Percentiles rank a stretch among this genome's conserved stretches.
Conservation (phyloP, 2,888 invertebrate genomes). For the Frankliniella fusca region DNA sequence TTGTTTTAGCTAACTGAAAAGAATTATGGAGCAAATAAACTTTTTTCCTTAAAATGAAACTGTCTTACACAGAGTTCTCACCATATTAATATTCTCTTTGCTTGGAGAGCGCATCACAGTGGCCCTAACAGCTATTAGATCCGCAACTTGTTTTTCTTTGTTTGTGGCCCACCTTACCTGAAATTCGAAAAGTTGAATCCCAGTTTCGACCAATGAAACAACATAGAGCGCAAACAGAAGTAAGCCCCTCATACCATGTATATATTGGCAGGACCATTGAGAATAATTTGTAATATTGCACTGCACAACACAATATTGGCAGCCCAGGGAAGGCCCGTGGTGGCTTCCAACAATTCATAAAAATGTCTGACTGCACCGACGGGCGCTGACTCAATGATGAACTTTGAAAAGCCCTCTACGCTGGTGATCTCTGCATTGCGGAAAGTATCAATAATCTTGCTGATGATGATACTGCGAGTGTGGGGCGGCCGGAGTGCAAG, state of each 20-base stretch:
- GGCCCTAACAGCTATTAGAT: background rate
- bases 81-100: background rate
- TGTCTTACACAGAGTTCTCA: background rate
- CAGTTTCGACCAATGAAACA: background rate
- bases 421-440: background rate
- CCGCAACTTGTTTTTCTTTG: background rate
- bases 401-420: background rate
- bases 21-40: background rate
- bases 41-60: background rate
- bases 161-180: background rate
- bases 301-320: background rate
- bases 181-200: background rate
- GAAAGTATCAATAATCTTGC: background rate
- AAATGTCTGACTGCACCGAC: background rate
- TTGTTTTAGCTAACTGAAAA: background rate
- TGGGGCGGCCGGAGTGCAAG: background rate
- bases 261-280: background rate
- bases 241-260: background rate
- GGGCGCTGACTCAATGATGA: background rate
- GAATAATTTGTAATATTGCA: background rate
- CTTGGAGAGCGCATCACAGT: background rate
- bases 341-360: background rate
- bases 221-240: background rate
- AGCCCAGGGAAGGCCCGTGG: background rate
- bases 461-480: background rate